These are phyloP conservation scores for Drosophila prostipennis DNA, from an alignment of 2,888 invertebrate genomes.

Conservation along the genomic window DNA sequence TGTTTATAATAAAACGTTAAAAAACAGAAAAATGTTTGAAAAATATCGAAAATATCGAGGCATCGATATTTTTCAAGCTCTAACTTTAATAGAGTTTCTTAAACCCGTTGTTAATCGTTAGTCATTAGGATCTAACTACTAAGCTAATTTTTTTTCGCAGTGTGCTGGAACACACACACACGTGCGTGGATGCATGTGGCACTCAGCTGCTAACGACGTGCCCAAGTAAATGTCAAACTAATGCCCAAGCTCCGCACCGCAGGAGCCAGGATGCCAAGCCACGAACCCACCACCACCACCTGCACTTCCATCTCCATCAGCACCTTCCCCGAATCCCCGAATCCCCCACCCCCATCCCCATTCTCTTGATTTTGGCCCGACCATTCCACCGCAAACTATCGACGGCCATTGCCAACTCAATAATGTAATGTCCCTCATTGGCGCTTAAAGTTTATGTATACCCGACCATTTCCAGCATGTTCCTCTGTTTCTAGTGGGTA, in stretches of 20 bases:
- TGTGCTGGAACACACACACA: conserved; percentile 5
- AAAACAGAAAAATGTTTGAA: no score
- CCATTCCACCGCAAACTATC: conserved; percentile 48
- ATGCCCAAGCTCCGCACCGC: conserved; percentile 56
- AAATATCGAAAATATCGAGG: no score
- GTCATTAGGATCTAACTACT: not conserved
- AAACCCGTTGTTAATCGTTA: no score
- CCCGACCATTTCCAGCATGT: conserved; percentile 5
- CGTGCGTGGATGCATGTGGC: conserved; percentile 41
- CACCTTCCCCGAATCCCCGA: not conserved
- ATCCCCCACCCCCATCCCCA: not conserved
- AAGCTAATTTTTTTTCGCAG: not conserved
- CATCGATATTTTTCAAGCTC: no score
- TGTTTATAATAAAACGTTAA: no score
- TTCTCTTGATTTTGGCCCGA: not conserved
- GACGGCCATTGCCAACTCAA: conserved; percentile 65
- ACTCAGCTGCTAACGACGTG: conserved; percentile 76
- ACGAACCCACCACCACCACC: conserved; percentile 25
- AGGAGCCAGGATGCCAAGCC: conserved; percentile 56
- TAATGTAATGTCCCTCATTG: conserved; percentile 75
- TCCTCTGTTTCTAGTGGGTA: not conserved
- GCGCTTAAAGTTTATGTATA: conserved; percentile 70
- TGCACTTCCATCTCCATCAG: conserved; percentile 20
- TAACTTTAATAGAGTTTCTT: no score
- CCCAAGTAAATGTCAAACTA: conserved; percentile 79